Conservation (phyloP, 2,888 invertebrate species). For the Caenorhabditis afra region DNA sequence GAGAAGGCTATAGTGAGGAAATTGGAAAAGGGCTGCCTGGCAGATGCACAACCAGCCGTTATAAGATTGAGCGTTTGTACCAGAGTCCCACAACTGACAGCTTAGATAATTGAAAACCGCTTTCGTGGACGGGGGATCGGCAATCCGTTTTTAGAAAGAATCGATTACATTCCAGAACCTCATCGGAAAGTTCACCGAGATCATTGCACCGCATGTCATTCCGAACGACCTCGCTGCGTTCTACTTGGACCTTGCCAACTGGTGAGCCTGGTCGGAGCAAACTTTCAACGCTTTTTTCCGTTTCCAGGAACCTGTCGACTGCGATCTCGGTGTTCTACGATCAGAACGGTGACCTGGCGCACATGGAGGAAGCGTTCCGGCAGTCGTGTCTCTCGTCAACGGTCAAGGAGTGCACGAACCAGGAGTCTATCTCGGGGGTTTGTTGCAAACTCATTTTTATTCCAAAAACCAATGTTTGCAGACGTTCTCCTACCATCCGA, state of each 20-base stretch:
- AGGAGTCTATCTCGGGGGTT: constrained; percentile 45
- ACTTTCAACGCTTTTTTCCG: neutral
- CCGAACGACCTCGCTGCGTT: constrained; percentile 61
- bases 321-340: constrained; percentile 55
- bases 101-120: too few relatives aligned
- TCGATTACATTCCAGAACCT: too few relatives aligned
- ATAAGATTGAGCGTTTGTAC: too few relatives aligned
- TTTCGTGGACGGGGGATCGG: too few relatives aligned
- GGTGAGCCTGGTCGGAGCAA: constrained; percentile 27
- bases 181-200: constrained; percentile 39
- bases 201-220: constrained; percentile 48
- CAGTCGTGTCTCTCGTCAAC: constrained; percentile 44
- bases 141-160: too few relatives aligned
- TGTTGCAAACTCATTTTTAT: neutral
- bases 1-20: too few relatives aligned
- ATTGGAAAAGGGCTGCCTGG: too few relatives aligned
- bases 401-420: constrained; percentile 41
- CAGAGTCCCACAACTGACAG: too few relatives aligned
- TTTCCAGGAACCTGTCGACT: constrained; percentile 46
- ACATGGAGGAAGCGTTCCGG: constrained; percentile 60
- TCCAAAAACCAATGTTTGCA: constrained; percentile 10
- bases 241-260: constrained; percentile 60
- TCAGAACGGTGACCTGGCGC: constrained; percentile 54
- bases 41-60: too few relatives aligned
- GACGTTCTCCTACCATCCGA: constrained; percentile 23